Conservation (phyloP, 2,797 vertebrate genomes). For the Oreochromis grahami region DNA sequence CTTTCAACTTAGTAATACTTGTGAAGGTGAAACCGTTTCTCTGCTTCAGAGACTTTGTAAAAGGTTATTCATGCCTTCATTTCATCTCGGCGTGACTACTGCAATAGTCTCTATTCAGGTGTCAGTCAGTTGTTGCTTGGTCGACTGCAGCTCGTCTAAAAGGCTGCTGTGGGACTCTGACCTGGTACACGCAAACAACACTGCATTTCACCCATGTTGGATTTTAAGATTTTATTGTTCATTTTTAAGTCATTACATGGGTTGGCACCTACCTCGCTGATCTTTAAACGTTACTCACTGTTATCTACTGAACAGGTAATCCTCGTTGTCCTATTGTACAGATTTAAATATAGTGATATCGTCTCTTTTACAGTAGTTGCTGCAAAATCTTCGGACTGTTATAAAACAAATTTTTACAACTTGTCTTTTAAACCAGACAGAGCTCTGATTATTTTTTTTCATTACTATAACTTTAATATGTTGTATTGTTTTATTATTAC, state of each 20-base stretch:
- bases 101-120: background rate
- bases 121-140: background rate
- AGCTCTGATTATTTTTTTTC: background rate
- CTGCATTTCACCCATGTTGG: background rate
- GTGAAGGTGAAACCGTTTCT: background rate
- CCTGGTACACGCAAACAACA: background rate
- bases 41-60: background rate
- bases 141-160: background rate
- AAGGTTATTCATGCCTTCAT: background rate
- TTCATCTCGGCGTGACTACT: background rate
- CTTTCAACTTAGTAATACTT: background rate
- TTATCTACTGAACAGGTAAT: background rate
- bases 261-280: background rate
- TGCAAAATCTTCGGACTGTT: background rate
- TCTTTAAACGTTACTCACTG: background rate
- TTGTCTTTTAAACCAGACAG: background rate
- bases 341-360: background rate
- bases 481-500: background rate
- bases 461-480: background rate
- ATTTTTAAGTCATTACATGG: background rate
- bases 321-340: background rate
- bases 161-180: background rate
- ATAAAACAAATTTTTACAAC: background rate
- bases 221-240: background rate
- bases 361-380: background rate